Evolutionary conservation across 2,797 vertebrate species (phyloP), one percentile per base, ranked within the genome.

Genomic region (Cossypha niveicapilla): DNA sequence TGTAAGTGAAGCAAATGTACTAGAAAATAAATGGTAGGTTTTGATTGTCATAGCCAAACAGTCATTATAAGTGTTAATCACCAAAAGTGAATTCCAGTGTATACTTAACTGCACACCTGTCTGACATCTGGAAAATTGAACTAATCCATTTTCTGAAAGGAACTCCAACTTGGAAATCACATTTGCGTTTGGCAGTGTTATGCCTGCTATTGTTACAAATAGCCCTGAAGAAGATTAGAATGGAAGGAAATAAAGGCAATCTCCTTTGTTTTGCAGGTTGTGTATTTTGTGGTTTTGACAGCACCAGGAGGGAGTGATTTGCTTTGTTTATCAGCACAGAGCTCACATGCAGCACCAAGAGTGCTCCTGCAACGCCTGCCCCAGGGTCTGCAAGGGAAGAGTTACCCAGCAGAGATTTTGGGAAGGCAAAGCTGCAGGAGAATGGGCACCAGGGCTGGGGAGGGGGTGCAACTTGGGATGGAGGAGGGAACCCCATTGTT

Each of bases 51-150:
- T 91, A 88, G 88, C 82, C 85, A 96, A 96, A 95, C 88, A 97
- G 95, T 96, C 91, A 92, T 94, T 95, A 95, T 72, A 88, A 72
- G 73, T 90, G 94, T 86, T 97, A 97, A 95, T 93, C 81, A 93
- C 89, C 90, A 92, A 88, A 93, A 90, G 94, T 75, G 84, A 93
- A 95, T 97, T 97, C 94, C 85, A 86, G 77, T 85, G 34, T 91
- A 92, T 97, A 96, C 95, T 97, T 94, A 97, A 96, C 88, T 96
- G 84, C 91, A 93, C 92, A 95, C 96, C 95, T 96, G 95, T 94
- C 95, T 97, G 96, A 97, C 96, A 97, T 94, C 96, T 96, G 94
- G 94, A 96, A 96, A 97, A 97, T 96, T 96, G 95, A 96, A 96
- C 94, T 96, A 97, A 97, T 97, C 91, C 86, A 72, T 97, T 97